These are phyloP conservation scores for Stramonita haemastoma DNA, from an alignment of 2,888 invertebrate genomes.

Conservation along the genomic window DNA sequence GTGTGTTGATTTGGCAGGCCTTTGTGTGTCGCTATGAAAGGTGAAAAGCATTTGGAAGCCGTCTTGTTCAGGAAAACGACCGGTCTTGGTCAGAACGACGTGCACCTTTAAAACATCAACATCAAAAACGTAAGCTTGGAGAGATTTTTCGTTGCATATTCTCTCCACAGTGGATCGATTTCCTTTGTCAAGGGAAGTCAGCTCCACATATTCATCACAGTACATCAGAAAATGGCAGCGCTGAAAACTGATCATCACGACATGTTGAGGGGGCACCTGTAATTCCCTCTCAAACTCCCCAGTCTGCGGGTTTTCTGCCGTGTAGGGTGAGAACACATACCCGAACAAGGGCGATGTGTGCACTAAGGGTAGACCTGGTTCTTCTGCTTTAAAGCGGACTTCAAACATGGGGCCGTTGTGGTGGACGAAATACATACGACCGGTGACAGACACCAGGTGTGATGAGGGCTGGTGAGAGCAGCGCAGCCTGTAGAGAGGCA, in stretches of 20 bases:
- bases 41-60: constrained; percentile 2
- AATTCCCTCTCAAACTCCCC: background rate
- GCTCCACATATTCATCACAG: background rate
- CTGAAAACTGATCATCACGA: constrained; percentile 1
- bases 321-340: background rate
- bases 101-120: background rate
- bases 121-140: background rate
- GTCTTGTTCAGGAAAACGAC: background rate
- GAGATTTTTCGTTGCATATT: background rate
- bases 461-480: background rate
- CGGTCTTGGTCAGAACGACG: background rate
- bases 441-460: background rate
- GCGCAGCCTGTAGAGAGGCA: background rate
- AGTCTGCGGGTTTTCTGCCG: background rate
- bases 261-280: background rate
- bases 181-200: background rate
- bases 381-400: background rate
- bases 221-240: background rate
- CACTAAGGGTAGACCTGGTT: background rate
- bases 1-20: background rate
- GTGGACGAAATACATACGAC: background rate
- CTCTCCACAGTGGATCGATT: background rate
- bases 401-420: background rate
- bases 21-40: background rate
- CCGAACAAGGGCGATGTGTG: background rate